Evolutionary conservation across 2,797 vertebrate genomes (phyloP).

Genomic region (Lerista edwardsae): DNA sequence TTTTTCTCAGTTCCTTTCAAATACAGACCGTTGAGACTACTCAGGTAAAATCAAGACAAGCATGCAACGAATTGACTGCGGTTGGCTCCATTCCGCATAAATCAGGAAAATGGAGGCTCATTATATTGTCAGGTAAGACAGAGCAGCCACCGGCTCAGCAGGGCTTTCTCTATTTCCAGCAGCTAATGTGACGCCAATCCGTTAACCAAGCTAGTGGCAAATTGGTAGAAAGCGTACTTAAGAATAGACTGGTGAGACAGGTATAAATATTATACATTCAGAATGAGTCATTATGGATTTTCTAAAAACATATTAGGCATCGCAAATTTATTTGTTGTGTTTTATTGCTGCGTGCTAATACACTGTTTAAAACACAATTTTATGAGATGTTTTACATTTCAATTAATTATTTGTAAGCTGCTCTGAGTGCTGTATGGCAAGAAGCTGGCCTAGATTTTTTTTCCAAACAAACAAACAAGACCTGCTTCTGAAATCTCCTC

Average conservation of each 20-base stretch:
- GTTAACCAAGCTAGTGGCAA: constrained; percentile 21
- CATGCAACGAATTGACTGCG: background rate
- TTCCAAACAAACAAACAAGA: background rate
- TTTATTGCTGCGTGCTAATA: constrained; percentile 20
- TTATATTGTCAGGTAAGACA: constrained; percentile 1
- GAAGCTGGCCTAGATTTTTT: background rate
- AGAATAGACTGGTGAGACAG: constrained; percentile 12
- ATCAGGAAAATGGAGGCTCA: background rate
- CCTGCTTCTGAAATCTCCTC: background rate
- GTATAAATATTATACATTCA: constrained; percentile 12
- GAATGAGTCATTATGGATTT: constrained; percentile 22
- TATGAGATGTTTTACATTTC: constrained; percentile 8
- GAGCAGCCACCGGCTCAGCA: background rate
- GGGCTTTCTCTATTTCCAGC: background rate
- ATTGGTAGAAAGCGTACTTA: background rate
- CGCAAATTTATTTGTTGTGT: constrained; percentile 3
- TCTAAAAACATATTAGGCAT: background rate
- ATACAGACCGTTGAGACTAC: background rate
- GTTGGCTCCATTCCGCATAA: background rate
- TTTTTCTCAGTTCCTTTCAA: background rate
- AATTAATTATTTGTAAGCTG: constrained; percentile 9
- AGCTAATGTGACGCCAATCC: background rate
- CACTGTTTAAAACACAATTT: constrained; percentile 8
- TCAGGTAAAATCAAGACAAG: background rate
- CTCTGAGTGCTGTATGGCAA: background rate